Evolutionary conservation across 2,888 invertebrate species (phyloP), one percentile per base, ranked within the genome.

Genomic region (Synanthedon formicaeformis): DNA sequence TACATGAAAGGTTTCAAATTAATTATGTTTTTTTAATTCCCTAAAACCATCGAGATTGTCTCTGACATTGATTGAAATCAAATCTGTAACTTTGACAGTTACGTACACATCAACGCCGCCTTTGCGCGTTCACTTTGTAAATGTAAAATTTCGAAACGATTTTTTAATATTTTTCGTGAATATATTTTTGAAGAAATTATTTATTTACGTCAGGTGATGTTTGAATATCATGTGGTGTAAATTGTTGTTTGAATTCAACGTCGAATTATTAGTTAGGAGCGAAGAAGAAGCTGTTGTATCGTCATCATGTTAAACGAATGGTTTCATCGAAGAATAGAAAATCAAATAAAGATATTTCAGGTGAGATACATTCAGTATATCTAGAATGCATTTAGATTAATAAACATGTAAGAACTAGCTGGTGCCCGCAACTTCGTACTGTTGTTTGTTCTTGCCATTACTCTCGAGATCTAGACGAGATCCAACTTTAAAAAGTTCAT

Each of bases 241-340:
- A 79, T 76, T 80, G 63, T 71, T 59, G 62, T 63, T 62, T 66
- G 71, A 58, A 65, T 68, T 66, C 64, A 65, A 67, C 64, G 60
- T 66, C 59, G 67, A 57, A 68, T 70, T 68, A 66, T 76, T 75
- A 67, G 72, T 75, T 73, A 75, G 74, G 70, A 69, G 74, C 62
- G 66, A 61, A 67, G 64, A 64, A 62, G 63, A 69, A 63, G 61
- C 63, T 69, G 67, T 68, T 58, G 59, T 66, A 62, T 73, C 66
- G 71, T 69, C 82, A 84, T 75, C 80, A 87, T 87, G 87, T 81
- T 86, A 79, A 81, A 77, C 86, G 87, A 78, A 87, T 87, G 87
- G 78, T 85, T 71, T 71, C 78, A 78, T 69, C 77, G 78, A 71
- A 71, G 76, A 65, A 72, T 71, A 78, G 67, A 71, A 70, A 70